Evolutionary conservation across 2,113 vertebrate genomes (phyloP), one percentile per base, ranked within the genome.

Genomic region (Leptobrachium leishanense): DNA sequence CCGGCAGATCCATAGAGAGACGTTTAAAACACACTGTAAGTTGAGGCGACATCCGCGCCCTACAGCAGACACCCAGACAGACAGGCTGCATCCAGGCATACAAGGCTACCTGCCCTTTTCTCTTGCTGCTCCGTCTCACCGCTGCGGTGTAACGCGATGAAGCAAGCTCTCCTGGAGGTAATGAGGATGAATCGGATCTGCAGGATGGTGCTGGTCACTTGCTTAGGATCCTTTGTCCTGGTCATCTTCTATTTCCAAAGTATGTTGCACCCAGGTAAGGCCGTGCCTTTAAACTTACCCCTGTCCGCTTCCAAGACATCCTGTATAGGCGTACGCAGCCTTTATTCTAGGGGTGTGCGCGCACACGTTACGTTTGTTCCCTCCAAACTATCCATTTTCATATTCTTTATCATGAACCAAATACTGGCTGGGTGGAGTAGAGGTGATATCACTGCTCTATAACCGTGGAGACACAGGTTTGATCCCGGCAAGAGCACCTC

Each of bases 231-330:
- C 84, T 97, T 97, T 92, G 92, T 97, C 85, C 92, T 98, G 89
- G 96, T 97, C 93, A 95, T 98, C 95, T 98, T 98, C 92, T 98
- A 97, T 95, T 98, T 97, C 93, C 96, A 98, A 98, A 98, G 96
- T 98, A 98, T 96, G 96, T 98, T 97, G 89, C 95, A 96, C 72
- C 96, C 96, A 97, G 96, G 96, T 98, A 97, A 93, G 96, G 89
- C 86, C 65, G 77, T 73, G 72, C 72, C 77, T 66, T 77, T 43
- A 75, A 31, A 65, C 71, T 50, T 78, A 68, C 67, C 76, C 20
- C 13, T 15, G 43, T 46, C 31, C 31, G 42, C 74, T 81, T 55
- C 11, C 79, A 69, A 67, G 43, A 81, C 66, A 63, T 46, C 20
- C 20, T 31, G 20, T 31, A 31, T 31, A 31, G 20, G 80, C 78